These are phyloP conservation scores for Carposina sasakii DNA, from an alignment of 1,140 invertebrate genomes.

Conservation along the genomic window DNA sequence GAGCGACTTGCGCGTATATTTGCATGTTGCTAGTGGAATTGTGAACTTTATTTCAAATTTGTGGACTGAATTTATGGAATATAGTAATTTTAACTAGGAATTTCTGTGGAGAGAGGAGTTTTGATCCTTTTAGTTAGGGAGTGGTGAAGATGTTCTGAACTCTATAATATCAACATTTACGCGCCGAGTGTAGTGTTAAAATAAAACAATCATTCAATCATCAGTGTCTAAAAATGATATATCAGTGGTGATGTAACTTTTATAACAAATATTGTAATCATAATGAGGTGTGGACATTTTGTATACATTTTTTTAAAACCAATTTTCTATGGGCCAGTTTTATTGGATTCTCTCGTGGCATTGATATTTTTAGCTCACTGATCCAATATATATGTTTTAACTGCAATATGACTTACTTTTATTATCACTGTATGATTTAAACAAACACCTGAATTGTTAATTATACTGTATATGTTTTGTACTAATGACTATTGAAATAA, in stretches of 20 bases:
- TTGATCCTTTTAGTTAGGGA: conserved; percentile 55
- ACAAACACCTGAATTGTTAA: too few relatives aligned
- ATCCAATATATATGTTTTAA: too few relatives aligned
- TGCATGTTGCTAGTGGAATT: conserved; percentile 52
- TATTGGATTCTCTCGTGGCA: conserved; percentile 61
- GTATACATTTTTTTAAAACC: conserved; percentile 63
- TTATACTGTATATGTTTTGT: too few relatives aligned
- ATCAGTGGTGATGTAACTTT: conserved; percentile 56
- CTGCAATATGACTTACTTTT: too few relatives aligned
- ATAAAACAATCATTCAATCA: conserved; percentile 31
- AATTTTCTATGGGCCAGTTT: conserved; percentile 36
- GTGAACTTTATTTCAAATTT: conserved; percentile 70
- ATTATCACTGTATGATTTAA: too few relatives aligned
- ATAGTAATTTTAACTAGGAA: conserved; percentile 67
- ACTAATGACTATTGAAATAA: too few relatives aligned
- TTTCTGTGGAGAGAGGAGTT: conserved; percentile 68
- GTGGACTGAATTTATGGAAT: conserved; percentile 66
- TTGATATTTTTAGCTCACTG: too few relatives aligned
- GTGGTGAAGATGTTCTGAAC: conserved; percentile 50
- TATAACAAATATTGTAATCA: conserved; percentile 61
- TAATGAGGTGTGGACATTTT: conserved; percentile 62
- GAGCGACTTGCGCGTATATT: conserved; percentile 41
- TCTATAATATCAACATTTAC: conserved; percentile 32
- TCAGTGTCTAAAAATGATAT: conserved; percentile 44
- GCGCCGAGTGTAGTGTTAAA: conserved; percentile 48